A percentile compares a stretch with the other conserved stretches of the same genome.
phyloP scores from a whole-genome alignment of 2,113 vertebrate species.

The Sterna hirundo region DNA sequence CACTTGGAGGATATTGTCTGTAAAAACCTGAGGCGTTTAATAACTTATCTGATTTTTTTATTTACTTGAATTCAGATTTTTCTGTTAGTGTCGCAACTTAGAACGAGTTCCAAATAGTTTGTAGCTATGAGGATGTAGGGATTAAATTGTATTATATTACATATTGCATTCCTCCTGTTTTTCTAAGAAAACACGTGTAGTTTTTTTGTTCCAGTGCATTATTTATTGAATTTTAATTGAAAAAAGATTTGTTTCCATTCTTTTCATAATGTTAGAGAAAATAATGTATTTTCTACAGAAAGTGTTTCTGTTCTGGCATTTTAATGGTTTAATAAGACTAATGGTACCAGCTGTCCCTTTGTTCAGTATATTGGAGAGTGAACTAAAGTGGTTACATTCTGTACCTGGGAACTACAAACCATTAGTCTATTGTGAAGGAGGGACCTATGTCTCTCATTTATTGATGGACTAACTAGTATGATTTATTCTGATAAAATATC shows the following conservation, averaged over 20 bases:
- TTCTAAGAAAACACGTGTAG: not conserved
- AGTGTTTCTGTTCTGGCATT: not conserved
- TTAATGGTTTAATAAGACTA: not conserved
- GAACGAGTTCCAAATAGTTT: not conserved
- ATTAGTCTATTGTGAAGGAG: not conserved
- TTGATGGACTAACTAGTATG: not conserved
- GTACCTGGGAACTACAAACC: not conserved
- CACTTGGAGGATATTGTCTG: not conserved
- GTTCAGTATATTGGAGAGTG: not conserved
- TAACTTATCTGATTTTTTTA: not conserved
- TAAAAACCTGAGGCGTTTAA: not conserved
- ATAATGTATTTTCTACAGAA: not conserved
- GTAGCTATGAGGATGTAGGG: not conserved
- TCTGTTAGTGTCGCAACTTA: not conserved
- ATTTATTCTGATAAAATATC: not conserved
- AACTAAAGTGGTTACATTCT: not conserved
- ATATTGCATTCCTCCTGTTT: not conserved
- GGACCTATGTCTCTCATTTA: not conserved
- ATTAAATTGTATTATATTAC: not conserved
- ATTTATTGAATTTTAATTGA: slow-evolving; percentile 29
- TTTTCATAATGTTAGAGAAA: not conserved
- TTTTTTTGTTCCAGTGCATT: not conserved
- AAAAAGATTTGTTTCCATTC: not conserved
- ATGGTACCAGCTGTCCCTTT: not conserved
- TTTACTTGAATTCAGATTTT: not conserved